phyloP scores from a whole-genome alignment of 2,888 invertebrate genomes.

The Drosophila bunnanda region DNA sequence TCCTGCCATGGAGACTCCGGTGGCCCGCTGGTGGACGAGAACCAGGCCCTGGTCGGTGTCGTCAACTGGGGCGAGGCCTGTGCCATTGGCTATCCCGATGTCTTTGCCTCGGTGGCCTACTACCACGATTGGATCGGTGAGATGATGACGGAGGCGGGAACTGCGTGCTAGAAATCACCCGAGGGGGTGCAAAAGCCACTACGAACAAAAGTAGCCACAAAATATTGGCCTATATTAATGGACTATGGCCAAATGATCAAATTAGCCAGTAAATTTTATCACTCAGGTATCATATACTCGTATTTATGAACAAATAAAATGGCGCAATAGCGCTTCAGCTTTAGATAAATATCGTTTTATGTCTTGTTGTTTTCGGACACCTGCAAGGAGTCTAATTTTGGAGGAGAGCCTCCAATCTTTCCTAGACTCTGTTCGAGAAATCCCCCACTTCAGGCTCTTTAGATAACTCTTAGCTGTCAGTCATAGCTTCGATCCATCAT shows the following conservation, averaged over 20 bases:
- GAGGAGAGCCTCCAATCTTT: background rate
- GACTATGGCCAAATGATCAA: slow-evolving; percentile 42
- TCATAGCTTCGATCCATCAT: slow-evolving; percentile 3
- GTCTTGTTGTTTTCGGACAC: slow-evolving; percentile 4
- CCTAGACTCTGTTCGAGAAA: slow-evolving; percentile 5
- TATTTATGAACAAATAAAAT: slow-evolving; percentile 48
- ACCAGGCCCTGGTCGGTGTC: slow-evolving; percentile 75
- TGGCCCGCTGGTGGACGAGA: slow-evolving; percentile 80
- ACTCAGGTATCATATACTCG: slow-evolving; percentile 40
- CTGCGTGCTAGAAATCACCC: slow-evolving; percentile 54
- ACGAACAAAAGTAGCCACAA: slow-evolving; percentile 43
- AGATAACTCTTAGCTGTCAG: slow-evolving; percentile 13
- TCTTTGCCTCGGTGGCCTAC: slow-evolving; percentile 79
- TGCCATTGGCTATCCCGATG: slow-evolving; percentile 83
- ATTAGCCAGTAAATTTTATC: slow-evolving; percentile 52
- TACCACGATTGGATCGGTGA: slow-evolving; percentile 79
- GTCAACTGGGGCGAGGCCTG: slow-evolving; percentile 85
- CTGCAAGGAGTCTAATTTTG: background rate
- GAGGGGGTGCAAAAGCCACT: slow-evolving; percentile 29
- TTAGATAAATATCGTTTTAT: slow-evolving; percentile 10
- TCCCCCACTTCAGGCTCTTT: slow-evolving; percentile 14
- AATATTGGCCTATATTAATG: slow-evolving; percentile 2
- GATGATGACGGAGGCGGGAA: slow-evolving; percentile 57
- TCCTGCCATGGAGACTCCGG: slow-evolving; percentile 83
- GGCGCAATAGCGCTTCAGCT: slow-evolving; percentile 31